Evolutionary conservation across 2,113 vertebrate species (phyloP).

Genomic region (Crocuta crocuta): DNA sequence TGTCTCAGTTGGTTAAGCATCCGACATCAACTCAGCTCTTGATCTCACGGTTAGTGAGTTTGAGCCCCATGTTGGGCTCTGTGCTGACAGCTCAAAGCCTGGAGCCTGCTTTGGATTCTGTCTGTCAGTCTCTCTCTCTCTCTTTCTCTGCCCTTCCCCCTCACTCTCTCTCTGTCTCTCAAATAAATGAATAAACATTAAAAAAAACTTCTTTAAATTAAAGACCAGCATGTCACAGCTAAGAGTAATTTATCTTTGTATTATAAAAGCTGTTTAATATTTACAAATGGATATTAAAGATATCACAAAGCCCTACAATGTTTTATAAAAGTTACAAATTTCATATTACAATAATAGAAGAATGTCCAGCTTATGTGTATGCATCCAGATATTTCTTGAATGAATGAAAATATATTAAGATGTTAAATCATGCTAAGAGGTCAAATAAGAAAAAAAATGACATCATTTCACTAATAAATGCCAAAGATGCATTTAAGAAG

Average conservation of each 20-base stretch:
- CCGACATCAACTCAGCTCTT: too few relatives aligned
- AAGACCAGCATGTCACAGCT: background rate
- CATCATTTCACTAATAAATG: background rate
- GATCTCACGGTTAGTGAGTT: too few relatives aligned
- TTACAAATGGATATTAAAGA: background rate
- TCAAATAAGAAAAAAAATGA: background rate
- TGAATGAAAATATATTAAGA: conserved; percentile 14
- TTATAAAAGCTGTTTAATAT: background rate
- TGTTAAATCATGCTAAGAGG: background rate
- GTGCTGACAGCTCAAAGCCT: too few relatives aligned
- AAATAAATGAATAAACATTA: too few relatives aligned
- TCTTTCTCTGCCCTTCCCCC: too few relatives aligned
- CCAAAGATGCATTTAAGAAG: background rate
- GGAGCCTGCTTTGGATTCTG: too few relatives aligned
- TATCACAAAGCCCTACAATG: background rate
- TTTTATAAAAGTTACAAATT: conserved; percentile 19
- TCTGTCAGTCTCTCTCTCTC: too few relatives aligned
- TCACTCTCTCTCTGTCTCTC: too few relatives aligned
- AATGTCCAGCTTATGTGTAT: background rate
- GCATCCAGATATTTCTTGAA: background rate
- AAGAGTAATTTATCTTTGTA: background rate
- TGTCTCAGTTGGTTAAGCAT: too few relatives aligned
- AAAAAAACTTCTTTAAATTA: background rate
- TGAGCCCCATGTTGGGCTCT: too few relatives aligned
- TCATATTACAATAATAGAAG: background rate